Percentiles rank a stretch among this genome's conserved stretches.
phyloP scores from a whole-genome alignment of 1,140 invertebrate species.

The Tachypleus tridentatus region DNA sequence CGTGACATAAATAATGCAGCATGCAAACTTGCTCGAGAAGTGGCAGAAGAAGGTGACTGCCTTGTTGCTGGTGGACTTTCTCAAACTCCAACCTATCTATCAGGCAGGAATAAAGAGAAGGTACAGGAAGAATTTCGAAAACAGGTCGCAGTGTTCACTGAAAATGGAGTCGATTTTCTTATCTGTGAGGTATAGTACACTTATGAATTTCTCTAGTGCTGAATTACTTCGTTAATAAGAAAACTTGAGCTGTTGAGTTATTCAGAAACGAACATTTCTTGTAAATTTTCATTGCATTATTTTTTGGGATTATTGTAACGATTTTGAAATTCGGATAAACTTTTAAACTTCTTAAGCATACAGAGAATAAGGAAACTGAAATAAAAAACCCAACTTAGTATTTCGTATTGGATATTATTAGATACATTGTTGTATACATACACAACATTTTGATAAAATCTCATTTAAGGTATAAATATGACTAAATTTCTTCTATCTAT shows the following conservation, averaged over 20 bases:
- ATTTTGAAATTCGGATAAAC: neutral
- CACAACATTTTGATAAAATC: too few relatives aligned
- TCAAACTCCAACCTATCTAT: constrained; percentile 35
- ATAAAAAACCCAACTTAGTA: too few relatives aligned
- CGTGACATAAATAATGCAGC: constrained; percentile 31
- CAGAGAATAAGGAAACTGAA: too few relatives aligned
- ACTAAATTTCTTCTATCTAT: too few relatives aligned
- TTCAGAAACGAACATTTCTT: too few relatives aligned
- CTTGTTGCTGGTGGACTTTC: constrained; percentile 31
- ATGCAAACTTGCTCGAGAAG: constrained; percentile 30
- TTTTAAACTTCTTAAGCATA: neutral
- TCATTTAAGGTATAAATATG: too few relatives aligned
- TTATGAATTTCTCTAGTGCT: too few relatives aligned
- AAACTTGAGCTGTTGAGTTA: neutral
- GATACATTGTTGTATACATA: too few relatives aligned
- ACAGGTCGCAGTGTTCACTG: constrained; percentile 34
- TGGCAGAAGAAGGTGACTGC: constrained; percentile 33
- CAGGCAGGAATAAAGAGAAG: constrained; percentile 24
- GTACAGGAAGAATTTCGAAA: constrained; percentile 32
- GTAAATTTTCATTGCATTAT: too few relatives aligned
- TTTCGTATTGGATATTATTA: too few relatives aligned
- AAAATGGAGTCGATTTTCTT: constrained; percentile 34
- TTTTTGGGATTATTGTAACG: neutral
- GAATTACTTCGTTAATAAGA: too few relatives aligned
- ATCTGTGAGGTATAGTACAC: constrained; percentile 32